A percentile compares a stretch with the other conserved stretches of the same genome.
Evolutionary conservation across 1,140 invertebrate genomes (phyloP).

Genomic region (Telenomus remus): DNA sequence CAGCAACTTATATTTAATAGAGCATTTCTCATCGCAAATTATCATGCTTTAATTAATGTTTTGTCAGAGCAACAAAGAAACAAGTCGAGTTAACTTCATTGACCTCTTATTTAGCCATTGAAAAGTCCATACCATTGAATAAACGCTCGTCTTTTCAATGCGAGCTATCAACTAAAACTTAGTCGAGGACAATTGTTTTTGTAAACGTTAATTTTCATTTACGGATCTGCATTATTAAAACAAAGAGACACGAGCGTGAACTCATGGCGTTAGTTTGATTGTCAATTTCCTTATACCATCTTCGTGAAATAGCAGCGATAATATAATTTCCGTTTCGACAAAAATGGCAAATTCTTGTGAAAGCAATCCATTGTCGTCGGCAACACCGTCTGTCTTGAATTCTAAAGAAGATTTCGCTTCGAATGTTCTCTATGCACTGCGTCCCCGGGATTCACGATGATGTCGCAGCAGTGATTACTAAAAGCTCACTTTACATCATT

Average conservation of each 20-base stretch:
- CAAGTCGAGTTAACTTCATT: background rate
- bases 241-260: conserved; percentile 10
- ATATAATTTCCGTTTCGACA: conserved; percentile 56
- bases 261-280: conserved; percentile 44
- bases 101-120: background rate
- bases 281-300: conserved; percentile 57
- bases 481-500: conserved; percentile 9
- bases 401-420: conserved; percentile 64
- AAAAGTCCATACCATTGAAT: background rate
- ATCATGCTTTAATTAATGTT: no score
- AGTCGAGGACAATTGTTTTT: conserved; percentile 31
- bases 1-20: no score
- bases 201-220: conserved; percentile 51
- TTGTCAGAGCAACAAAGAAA: no score
- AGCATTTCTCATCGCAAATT: no score
- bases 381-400: conserved; percentile 62
- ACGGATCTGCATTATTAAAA: conserved; percentile 49
- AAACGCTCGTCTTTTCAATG: conserved; percentile 12
- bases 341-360: conserved; percentile 59
- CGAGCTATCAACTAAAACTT: conserved; percentile 20
- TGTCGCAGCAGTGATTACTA: conserved; percentile 23
- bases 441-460: conserved; percentile 56
- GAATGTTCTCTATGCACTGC: conserved; percentile 61
- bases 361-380: conserved; percentile 65
- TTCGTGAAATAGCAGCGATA: conserved; percentile 52